Conservation (phyloP, 1,140 invertebrate genomes). For the Drosophila jambulina region DNA sequence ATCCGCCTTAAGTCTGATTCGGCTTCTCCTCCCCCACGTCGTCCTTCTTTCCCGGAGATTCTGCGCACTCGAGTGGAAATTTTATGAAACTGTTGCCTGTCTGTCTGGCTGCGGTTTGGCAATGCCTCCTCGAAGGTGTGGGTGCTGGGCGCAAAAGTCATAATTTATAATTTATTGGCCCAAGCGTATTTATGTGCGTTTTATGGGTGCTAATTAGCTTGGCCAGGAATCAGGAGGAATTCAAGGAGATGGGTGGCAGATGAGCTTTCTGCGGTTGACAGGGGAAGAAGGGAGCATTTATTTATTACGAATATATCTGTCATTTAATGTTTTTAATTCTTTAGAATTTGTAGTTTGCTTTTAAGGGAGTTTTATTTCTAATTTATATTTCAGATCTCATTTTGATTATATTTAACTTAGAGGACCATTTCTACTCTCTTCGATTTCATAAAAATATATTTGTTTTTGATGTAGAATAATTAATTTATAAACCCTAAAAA, state of each 20-base stretch:
- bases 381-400: too few relatives aligned
- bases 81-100: slow-evolving; percentile 77
- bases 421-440: too few relatives aligned
- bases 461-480: too few relatives aligned
- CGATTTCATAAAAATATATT: too few relatives aligned
- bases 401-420: too few relatives aligned
- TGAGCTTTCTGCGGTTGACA: slow-evolving; percentile 46
- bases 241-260: neutral
- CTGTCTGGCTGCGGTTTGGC: slow-evolving; percentile 41
- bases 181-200: slow-evolving; percentile 74
- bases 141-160: slow-evolving; percentile 59
- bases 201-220: slow-evolving; percentile 80
- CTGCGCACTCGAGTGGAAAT: slow-evolving; percentile 76
- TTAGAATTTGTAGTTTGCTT: too few relatives aligned
- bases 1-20: slow-evolving; percentile 72
- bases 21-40: slow-evolving; percentile 8
- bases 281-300: slow-evolving; percentile 24
- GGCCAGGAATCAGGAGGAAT: slow-evolving; percentile 15
- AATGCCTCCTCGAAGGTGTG: slow-evolving; percentile 1
- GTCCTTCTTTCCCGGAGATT: slow-evolving; percentile 17
- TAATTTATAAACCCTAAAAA: neutral
- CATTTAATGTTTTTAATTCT: neutral
- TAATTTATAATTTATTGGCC: slow-evolving; percentile 82
- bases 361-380: too few relatives aligned
- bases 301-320: neutral